phyloP scores from a whole-genome alignment of 2,888 invertebrate species.

The Drosophila parthenogenetica region DNA sequence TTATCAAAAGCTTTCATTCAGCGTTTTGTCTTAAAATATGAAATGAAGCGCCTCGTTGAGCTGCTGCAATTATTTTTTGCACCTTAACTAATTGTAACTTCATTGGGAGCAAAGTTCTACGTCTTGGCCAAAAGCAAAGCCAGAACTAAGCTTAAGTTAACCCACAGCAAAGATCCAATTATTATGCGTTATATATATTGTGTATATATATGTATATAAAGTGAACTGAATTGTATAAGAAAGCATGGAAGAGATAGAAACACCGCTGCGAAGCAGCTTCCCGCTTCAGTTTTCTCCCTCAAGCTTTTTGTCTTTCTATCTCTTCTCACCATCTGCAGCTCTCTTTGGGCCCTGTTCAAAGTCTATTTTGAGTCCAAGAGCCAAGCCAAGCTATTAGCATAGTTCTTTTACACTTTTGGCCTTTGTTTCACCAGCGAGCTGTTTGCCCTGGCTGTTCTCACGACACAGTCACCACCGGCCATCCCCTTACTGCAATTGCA shows the following conservation, averaged over 20 bases:
- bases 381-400: conserved; percentile 67
- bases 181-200: conserved; percentile 15
- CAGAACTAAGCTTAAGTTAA: conserved; percentile 30
- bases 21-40: neutral
- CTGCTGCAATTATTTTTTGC: neutral
- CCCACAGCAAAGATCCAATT: conserved; percentile 36
- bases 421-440: conserved; percentile 59
- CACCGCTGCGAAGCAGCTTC: neutral
- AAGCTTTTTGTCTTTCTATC: neutral
- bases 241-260: neutral
- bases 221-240: conserved; percentile 2
- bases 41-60: neutral
- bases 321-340: neutral
- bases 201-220: neutral
- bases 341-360: neutral
- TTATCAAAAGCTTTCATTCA: conserved; percentile 1
- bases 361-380: conserved; percentile 8
- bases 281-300: neutral
- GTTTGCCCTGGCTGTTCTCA: conserved; percentile 31
- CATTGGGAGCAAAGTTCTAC: neutral
- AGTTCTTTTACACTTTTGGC: conserved; percentile 68
- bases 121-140: conserved; percentile 15
- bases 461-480: neutral
- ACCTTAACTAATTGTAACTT: conserved; percentile 27
- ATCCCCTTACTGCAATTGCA: conserved; percentile 17